A percentile compares a stretch with the other conserved stretches of the same genome.
phyloP scores from a whole-genome alignment of 2,797 vertebrate species.

The Erpetoichthys calabaricus region DNA sequence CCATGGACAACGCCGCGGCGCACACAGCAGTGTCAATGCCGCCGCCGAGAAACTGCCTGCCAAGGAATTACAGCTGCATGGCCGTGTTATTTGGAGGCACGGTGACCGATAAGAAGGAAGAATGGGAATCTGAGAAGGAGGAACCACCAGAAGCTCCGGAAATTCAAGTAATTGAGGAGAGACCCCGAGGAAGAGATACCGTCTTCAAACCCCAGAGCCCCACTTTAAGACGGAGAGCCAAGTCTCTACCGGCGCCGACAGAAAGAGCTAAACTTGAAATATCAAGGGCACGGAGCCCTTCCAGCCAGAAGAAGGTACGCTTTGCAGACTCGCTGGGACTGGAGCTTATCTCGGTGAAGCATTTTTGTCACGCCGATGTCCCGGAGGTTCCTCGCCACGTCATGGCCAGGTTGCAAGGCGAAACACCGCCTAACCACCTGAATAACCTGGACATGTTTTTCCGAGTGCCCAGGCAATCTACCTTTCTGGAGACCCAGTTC shows the following conservation, averaged over 20 bases:
- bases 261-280: conserved; percentile 61
- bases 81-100: conserved; percentile 71
- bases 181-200: conserved; percentile 53
- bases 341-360: conserved; percentile 71
- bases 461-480: conserved; percentile 30
- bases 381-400: conserved; percentile 62
- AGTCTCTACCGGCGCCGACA: conserved; percentile 67
- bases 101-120: conserved; percentile 45
- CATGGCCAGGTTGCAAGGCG: conserved; percentile 45
- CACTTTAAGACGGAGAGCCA: conserved; percentile 67
- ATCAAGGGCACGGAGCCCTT: conserved; percentile 54
- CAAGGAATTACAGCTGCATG: conserved; percentile 85
- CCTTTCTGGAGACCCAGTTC: conserved; percentile 61
- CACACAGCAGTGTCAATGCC: conserved; percentile 48
- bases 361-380: conserved; percentile 63
- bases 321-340: conserved; percentile 77
- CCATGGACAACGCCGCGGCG: conserved; percentile 50
- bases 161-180: conserved; percentile 50
- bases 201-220: conserved; percentile 61
- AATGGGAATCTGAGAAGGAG: conserved; percentile 49
- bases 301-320: conserved; percentile 70
- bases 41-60: conserved; percentile 70
- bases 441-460: conserved; percentile 41
- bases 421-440: conserved; percentile 24
- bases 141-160: conserved; percentile 28